Evolutionary conservation across 2,888 invertebrate species (phyloP), one percentile per base, ranked within the genome.

Genomic region (Cremastinae sp.): DNA sequence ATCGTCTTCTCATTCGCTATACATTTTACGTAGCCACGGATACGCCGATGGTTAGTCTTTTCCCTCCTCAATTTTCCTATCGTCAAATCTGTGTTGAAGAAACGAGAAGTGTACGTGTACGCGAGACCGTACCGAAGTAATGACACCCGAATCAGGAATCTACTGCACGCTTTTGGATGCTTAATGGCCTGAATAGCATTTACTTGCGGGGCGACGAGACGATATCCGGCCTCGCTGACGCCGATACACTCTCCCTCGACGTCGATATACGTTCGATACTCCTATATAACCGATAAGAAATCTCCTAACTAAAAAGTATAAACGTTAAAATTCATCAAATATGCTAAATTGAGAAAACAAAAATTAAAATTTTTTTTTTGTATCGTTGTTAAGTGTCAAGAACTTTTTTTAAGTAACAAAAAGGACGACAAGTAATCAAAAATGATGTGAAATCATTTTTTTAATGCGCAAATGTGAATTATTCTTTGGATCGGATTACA

Each of bases 111-210:
- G 34, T 58, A 68, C 16, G 20, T 41, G 18, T 53, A 58, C 34
- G 20, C 18, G 51, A 47, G 41, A 41, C 77, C 75, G 77, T 68
- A 58, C 74, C 74, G 68, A 75, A 74, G 79, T 68, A 74, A 79
- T 79, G 82, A 83, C 83, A 85, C 81, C 84, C 82, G 78, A 84
- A 84, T 83, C 84, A 83, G 54, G 80, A 87, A 85, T 84, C 82
- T 82, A 80, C 80, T 79, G 74, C 82, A 81, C 80, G 82, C 82
- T 86, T 84, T 70, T 36, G 43, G 85, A 87, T 83, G 85, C 77
- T 87, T 86, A 88, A 89, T 88, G 87, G 87, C 81, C 83, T 81
- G 85, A 86, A 89, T 87, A 85, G 85, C 85, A 86, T 89, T 88
- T 86, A 87, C 86, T 79, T 74, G 70, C 71, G 61, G 36, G 51